Percentiles rank a stretch among this genome's conserved stretches.
These are phyloP conservation scores for Formicarius rufipectus DNA, from an alignment of 2,113 vertebrate species.

Conservation along the genomic window DNA sequence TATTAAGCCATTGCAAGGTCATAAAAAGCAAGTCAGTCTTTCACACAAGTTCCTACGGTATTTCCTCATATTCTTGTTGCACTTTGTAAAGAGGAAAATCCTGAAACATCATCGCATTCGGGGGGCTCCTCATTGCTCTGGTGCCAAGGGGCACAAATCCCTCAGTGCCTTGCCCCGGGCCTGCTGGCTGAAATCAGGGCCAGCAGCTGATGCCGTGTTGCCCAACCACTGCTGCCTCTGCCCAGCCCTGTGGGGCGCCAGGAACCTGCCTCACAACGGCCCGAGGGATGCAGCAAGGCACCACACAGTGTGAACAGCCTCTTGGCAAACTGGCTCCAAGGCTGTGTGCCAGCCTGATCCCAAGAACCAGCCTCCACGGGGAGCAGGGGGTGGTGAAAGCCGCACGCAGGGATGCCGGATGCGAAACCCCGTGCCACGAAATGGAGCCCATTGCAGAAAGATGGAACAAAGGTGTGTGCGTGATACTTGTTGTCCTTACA, in stretches of 20 bases:
- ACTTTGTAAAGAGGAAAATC: not conserved
- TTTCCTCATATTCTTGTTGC: not conserved
- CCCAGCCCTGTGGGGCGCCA: not conserved
- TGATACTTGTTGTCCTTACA: slow-evolving; percentile 25
- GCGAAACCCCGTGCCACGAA: not conserved
- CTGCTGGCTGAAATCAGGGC: not conserved
- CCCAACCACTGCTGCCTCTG: not conserved
- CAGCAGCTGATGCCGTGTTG: not conserved
- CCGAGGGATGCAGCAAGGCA: not conserved
- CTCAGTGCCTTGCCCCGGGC: not conserved
- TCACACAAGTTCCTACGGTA: not conserved
- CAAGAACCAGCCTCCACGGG: not conserved
- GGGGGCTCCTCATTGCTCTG: not conserved
- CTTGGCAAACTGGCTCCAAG: not conserved
- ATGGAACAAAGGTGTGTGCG: not conserved
- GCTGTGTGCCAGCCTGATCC: not conserved
- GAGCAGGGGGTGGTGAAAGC: not conserved
- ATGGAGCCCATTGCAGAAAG: not conserved
- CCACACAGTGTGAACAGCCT: not conserved
- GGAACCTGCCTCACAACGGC: not conserved
- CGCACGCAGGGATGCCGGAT: rapidly evolving
- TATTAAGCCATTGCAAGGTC: not conserved
- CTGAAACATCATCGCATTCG: not conserved
- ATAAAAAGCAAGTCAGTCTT: not conserved
- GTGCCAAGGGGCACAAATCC: not conserved